Percentiles rank a stretch among this genome's conserved stretches.
Evolutionary conservation across 2,113 vertebrate genomes (phyloP).

Genomic region (Illadopsis cleaveri): DNA sequence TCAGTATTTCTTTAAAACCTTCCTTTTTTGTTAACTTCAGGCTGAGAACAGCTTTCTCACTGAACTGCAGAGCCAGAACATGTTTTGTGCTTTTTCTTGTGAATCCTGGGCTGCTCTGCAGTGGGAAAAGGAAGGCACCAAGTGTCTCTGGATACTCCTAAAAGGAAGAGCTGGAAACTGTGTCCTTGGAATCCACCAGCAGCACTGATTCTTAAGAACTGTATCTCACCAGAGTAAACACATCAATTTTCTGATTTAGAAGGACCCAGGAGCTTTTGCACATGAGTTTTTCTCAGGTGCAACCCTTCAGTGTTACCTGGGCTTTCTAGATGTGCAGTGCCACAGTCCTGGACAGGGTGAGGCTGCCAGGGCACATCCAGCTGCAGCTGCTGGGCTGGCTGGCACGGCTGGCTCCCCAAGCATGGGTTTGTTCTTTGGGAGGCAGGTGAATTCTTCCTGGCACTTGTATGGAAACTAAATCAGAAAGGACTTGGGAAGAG

Average conservation of each 20-base stretch:
- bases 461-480: not conserved
- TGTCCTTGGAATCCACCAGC: not conserved
- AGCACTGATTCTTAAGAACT: not conserved
- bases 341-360: not conserved
- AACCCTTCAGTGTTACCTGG: not conserved
- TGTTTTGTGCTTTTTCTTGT: not conserved
- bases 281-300: not conserved
- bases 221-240: not conserved
- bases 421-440: rapidly evolving
- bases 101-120: not conserved
- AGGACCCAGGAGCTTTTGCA: not conserved
- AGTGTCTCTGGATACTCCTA: not conserved
- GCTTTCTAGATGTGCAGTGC: not conserved
- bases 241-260: not conserved
- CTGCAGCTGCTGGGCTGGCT: not conserved
- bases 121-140: not conserved
- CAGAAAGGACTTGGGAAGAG: not conserved
- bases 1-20: not conserved
- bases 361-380: not conserved
- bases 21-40: not conserved
- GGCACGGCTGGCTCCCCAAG: not conserved
- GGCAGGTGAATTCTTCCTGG: not conserved
- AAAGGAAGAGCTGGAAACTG: not conserved
- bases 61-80: not conserved
- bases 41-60: not conserved